These are phyloP conservation scores for Machimus rusticus DNA, from an alignment of 2,888 invertebrate species.

Conservation along the genomic window DNA sequence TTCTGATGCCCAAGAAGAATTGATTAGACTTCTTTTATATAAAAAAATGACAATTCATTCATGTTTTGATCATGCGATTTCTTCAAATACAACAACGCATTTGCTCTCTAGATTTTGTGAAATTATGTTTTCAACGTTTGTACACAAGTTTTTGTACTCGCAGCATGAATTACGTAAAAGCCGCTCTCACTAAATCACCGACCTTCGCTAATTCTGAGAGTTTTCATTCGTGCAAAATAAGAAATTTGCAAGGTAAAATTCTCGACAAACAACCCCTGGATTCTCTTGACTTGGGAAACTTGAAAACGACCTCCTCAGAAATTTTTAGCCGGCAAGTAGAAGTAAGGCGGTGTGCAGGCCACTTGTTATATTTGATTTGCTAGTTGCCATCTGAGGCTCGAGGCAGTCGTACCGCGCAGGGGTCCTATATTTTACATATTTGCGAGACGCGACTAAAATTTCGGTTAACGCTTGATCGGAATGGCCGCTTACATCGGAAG, in stretches of 20 bases:
- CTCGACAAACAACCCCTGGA: neutral
- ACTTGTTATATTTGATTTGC: neutral
- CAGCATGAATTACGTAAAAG: neutral
- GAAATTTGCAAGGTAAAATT: neutral
- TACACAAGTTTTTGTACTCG: neutral
- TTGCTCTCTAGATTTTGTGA: neutral
- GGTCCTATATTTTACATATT: neutral
- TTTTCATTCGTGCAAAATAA: neutral
- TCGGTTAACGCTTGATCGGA: neutral
- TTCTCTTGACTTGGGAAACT: neutral
- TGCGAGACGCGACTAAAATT: neutral
- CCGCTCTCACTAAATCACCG: neutral
- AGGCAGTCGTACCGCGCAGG: neutral
- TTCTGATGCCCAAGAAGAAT: neutral
- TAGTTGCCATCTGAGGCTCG: conserved; percentile 5
- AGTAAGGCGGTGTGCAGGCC: neutral
- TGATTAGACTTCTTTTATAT: neutral
- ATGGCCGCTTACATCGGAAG: conserved; percentile 16
- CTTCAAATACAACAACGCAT: neutral
- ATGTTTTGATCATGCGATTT: neutral
- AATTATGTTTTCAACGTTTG: neutral
- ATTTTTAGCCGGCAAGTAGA: neutral
- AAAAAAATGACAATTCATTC: neutral
- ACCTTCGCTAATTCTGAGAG: neutral
- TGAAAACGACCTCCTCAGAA: neutral